phyloP scores from a whole-genome alignment of 1,140 invertebrate genomes.

The Atopsyche davidsoni region DNA sequence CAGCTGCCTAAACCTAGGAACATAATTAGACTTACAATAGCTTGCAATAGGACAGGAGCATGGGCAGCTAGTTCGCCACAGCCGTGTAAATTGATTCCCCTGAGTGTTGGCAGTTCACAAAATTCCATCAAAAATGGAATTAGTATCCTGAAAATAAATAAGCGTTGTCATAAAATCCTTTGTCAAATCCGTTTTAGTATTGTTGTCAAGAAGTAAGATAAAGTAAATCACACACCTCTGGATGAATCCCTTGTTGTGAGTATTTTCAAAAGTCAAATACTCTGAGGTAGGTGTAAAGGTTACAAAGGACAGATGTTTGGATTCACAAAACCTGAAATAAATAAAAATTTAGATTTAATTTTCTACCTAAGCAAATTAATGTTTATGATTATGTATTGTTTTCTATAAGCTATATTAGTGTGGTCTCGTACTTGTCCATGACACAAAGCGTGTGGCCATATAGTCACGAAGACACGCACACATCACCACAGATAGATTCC shows the following conservation, averaged over 20 bases:
- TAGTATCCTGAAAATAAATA: conserved; percentile 13
- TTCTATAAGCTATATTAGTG: no score
- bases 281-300: conserved; percentile 21
- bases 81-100: conserved; percentile 24
- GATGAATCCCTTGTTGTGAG: conserved; percentile 22
- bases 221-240: conserved; percentile 18
- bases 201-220: no score
- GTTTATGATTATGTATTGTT: no score
- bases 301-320: conserved; percentile 20
- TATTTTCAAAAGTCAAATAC: conserved; percentile 23
- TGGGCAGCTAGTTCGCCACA: conserved; percentile 22
- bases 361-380: no score
- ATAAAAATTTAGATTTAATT: conserved; percentile 6
- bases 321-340: conserved; percentile 23
- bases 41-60: conserved; percentile 16
- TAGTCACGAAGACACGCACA: no score
- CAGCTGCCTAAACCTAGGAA: not conserved
- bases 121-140: conserved; percentile 19
- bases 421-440: no score
- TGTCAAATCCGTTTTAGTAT: no score
- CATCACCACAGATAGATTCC: no score
- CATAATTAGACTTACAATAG: conserved; percentile 20
- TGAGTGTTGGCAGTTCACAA: conserved; percentile 17
- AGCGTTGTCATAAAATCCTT: no score
- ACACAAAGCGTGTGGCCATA: no score